These are phyloP conservation scores for Palloptera scutellata DNA, from an alignment of 2,888 invertebrate species.

Conservation along the genomic window DNA sequence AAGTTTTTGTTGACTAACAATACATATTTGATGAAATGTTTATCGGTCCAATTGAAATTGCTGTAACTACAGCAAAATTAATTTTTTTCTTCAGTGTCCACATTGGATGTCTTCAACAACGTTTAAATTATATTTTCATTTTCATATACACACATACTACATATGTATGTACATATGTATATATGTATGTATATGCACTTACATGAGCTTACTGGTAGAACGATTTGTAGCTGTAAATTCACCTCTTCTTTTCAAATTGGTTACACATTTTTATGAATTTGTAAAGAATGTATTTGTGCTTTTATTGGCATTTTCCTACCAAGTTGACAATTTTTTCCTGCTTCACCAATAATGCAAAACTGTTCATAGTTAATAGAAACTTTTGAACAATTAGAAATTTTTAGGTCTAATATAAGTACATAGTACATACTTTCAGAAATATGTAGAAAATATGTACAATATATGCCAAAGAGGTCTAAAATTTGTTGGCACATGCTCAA, in stretches of 20 bases:
- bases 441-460: too few species aligned
- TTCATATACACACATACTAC: constrained; percentile 43
- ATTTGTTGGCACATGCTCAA: too few species aligned
- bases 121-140: constrained; percentile 29
- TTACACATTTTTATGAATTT: constrained; percentile 37
- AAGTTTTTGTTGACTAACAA: constrained; percentile 40
- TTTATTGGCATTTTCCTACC: too few species aligned
- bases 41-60: constrained; percentile 62
- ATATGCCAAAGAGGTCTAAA: too few species aligned
- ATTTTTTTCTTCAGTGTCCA: constrained; percentile 40
- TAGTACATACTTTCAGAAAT: too few species aligned
- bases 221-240: constrained; percentile 62
- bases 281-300: constrained; percentile 36
- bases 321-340: too few species aligned
- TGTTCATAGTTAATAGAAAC: too few species aligned
- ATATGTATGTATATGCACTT: constrained; percentile 1
- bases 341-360: too few species aligned
- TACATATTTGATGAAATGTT: constrained; percentile 53
- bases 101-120: constrained; percentile 40
- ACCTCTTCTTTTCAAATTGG: constrained; percentile 40
- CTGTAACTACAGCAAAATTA: constrained; percentile 62
- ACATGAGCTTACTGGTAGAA: constrained; percentile 53
- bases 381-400: too few species aligned
- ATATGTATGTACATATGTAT: neutral
- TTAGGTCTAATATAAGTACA: too few species aligned